These are phyloP conservation scores for Nymphalis io DNA, from an alignment of 1,140 invertebrate genomes.

Conservation along the genomic window DNA sequence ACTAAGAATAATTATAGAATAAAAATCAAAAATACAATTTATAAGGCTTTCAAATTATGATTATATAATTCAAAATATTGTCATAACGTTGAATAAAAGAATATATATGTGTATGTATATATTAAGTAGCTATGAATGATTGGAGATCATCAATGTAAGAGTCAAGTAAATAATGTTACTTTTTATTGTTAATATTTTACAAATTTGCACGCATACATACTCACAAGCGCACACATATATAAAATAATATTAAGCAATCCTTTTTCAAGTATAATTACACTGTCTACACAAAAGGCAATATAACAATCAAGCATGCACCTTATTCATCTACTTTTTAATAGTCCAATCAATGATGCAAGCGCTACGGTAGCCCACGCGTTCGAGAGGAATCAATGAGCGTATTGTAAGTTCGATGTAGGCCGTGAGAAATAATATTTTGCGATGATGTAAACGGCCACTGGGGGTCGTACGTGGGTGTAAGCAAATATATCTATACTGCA, in stretches of 20 bases:
- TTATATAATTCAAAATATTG: too few species aligned
- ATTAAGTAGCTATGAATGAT: too few species aligned
- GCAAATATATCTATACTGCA: conserved; percentile 6
- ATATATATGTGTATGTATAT: too few species aligned
- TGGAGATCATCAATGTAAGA: too few species aligned
- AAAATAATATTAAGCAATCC: not conserved
- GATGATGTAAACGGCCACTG: conserved; percentile 27
- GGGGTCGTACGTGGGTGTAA: conserved; percentile 6
- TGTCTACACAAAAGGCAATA: not conserved
- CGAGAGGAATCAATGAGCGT: conserved; percentile 32
- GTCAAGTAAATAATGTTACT: too few species aligned
- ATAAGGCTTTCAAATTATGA: too few species aligned
- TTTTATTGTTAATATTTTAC: too few species aligned
- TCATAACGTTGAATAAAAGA: too few species aligned
- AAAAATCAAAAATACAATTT: too few species aligned
- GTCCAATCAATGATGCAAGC: conserved; percentile 15
- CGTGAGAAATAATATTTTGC: conserved; percentile 38
- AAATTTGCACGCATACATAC: too few species aligned
- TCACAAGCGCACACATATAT: too few species aligned
- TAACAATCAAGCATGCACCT: conserved; percentile 1
- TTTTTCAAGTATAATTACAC: not conserved
- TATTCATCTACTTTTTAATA: conserved; percentile 20
- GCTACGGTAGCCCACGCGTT: conserved; percentile 17
- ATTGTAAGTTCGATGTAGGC: conserved; percentile 26
- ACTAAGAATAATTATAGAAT: too few species aligned